Evolutionary conservation across 2,113 vertebrate genomes (phyloP).

Genomic region (Cavia porcellus): DNA sequence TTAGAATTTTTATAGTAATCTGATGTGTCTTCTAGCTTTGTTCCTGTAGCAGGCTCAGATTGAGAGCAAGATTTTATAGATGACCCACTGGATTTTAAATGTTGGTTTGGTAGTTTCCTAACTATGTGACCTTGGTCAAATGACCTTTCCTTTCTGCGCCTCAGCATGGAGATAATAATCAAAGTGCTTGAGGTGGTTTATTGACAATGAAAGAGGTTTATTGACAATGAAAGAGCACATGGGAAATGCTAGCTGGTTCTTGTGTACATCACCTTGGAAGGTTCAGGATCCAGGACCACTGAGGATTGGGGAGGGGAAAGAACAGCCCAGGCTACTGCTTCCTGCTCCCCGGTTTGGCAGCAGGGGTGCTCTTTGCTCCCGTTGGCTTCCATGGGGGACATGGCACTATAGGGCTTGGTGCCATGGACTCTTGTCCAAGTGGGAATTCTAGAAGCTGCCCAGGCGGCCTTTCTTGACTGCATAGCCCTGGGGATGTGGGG

Average conservation of each 20-base stretch:
- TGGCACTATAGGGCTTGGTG: not conserved
- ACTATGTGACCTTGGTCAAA: conserved; percentile 43
- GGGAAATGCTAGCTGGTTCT: not conserved
- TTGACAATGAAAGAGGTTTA: too few relatives aligned
- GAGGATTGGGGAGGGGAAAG: not conserved
- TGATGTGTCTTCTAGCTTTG: not conserved
- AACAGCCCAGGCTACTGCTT: not conserved
- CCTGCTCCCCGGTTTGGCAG: not conserved
- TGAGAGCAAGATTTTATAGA: not conserved
- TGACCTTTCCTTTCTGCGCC: conserved; percentile 42
- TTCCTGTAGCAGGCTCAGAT: not conserved
- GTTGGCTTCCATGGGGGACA: not conserved
- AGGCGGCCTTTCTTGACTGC: not conserved
- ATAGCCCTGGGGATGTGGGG: not conserved
- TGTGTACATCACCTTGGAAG: not conserved
- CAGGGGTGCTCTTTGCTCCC: not conserved
- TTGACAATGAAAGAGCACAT: not conserved
- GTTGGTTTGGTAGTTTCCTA: not conserved
- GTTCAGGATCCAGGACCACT: not conserved
- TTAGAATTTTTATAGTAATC: not conserved
- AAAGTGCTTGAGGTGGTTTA: not conserved
- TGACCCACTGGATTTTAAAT: not conserved
- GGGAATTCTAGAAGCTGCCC: not conserved
- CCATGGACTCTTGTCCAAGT: not conserved
- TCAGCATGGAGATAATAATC: not conserved